phyloP scores from a whole-genome alignment of 1,140 invertebrate genomes.

The Aphelenchoides avenae region DNA sequence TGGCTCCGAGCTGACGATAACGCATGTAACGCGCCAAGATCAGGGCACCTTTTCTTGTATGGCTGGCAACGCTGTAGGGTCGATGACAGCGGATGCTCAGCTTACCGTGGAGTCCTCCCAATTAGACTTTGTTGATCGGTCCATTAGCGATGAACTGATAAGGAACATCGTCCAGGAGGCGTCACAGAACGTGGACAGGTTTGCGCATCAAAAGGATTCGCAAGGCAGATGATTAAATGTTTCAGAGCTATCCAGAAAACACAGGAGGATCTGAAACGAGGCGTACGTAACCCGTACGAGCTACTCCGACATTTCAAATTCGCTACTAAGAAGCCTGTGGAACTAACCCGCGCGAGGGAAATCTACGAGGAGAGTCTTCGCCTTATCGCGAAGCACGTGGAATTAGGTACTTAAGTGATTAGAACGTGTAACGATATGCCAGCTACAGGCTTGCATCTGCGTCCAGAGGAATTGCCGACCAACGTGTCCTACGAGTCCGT shows the following conservation, averaged over 20 bases:
- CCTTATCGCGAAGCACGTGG: conserved; percentile 55
- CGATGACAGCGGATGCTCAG: conserved; percentile 51
- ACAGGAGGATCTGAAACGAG: conserved; percentile 36
- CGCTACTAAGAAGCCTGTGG: conserved; percentile 49
- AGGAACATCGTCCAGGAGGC: conserved; percentile 52
- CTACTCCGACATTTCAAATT: conserved; percentile 54
- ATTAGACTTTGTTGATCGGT: conserved; percentile 40
- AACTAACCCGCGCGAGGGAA: conserved; percentile 51
- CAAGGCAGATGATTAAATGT: not conserved
- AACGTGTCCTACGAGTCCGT: conserved; percentile 58
- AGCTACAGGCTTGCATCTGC: conserved; percentile 36
- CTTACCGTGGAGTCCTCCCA: conserved; percentile 36
- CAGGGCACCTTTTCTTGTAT: conserved; percentile 55
- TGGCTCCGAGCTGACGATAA: conserved; percentile 46
- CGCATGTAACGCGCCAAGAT: conserved; percentile 32
- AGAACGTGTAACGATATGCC: conserved; percentile 2
- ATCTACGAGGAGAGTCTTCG: conserved; percentile 57
- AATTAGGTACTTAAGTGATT: conserved; percentile 36
- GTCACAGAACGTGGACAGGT: conserved; percentile 53
- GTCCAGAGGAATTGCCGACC: conserved; percentile 36
- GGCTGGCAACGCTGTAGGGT: conserved; percentile 53
- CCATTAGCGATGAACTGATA: conserved; percentile 36
- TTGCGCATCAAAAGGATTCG: not conserved
- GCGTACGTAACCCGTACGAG: conserved; percentile 38
- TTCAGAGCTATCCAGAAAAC: conserved; percentile 50